Conservation (phyloP, 2,888 invertebrate species). For the Catocala nupta region DNA sequence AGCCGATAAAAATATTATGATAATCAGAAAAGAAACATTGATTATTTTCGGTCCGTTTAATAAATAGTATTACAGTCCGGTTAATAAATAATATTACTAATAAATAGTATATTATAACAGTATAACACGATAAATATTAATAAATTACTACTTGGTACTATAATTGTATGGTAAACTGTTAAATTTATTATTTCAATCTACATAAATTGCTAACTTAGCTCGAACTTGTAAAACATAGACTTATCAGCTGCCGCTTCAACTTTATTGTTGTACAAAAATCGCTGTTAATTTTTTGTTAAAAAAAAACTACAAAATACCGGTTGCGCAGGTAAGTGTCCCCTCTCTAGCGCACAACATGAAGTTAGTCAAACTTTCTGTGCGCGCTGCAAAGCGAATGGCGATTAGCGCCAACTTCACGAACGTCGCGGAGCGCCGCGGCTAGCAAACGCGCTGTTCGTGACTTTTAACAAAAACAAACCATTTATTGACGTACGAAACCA, state of each 20-base stretch:
- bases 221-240: constrained; percentile 11
- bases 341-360: constrained; percentile 58
- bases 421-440: constrained; percentile 33
- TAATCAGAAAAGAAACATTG: no score
- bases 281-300: constrained; percentile 38
- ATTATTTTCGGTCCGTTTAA: no score
- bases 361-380: constrained; percentile 61
- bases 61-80: no score
- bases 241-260: constrained; percentile 49
- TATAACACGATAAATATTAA: no score
- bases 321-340: constrained; percentile 61
- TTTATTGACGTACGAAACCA: constrained; percentile 70
- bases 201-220: neutral
- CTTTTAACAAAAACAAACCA: constrained; percentile 74
- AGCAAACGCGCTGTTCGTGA: constrained; percentile 64
- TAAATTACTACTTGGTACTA: no score
- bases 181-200: neutral
- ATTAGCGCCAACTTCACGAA: constrained; percentile 56
- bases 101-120: no score
- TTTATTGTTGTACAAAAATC: constrained; percentile 58
- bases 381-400: constrained; percentile 35
- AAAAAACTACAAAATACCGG: constrained; percentile 55
- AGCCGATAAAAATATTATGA: no score
- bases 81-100: no score
- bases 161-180: no score